phyloP scores from a whole-genome alignment of 64 coral and sea anemone species.

The Dendronephthya gigantea region DNA sequence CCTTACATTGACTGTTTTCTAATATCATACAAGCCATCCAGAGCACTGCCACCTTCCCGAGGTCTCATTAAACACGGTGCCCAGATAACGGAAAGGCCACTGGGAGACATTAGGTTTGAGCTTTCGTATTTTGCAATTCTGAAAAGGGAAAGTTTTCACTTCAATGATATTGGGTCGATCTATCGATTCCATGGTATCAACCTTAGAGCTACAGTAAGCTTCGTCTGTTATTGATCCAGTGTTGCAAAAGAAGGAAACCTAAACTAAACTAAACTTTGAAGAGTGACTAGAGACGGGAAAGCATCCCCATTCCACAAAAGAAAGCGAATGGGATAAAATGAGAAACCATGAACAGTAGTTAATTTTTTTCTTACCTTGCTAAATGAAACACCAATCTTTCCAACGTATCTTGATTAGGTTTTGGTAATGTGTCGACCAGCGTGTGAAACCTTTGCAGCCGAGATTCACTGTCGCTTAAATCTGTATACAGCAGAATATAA shows the following conservation, averaged over 20 bases:
- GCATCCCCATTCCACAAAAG: no score
- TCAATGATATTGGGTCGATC: no score
- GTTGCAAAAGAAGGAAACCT: background rate
- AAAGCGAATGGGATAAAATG: no score
- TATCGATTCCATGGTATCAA: no score
- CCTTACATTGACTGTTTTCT: constrained; percentile 79
- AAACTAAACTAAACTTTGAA: no score
- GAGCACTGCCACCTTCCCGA: constrained; percentile 29
- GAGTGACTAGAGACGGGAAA: no score
- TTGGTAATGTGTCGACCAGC: constrained; percentile 65
- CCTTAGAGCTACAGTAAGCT: no score
- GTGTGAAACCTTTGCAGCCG: constrained; percentile 53
- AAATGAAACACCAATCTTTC: constrained; percentile 87
- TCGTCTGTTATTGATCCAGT: background rate
- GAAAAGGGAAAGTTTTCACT: background rate
- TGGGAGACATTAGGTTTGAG: constrained; percentile 71
- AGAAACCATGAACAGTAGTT: no score
- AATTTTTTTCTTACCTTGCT: constrained; percentile 56
- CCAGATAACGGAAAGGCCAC: constrained; percentile 81
- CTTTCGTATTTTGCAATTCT: constrained; percentile 63
- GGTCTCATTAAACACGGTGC: constrained; percentile 69
- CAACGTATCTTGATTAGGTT: constrained; percentile 45
- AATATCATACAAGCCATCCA: constrained; percentile 72
- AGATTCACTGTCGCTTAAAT: constrained; percentile 55
- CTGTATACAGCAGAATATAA: constrained; percentile 16